Conservation (phyloP, 2,113 vertebrate genomes). For the Propithecus coquereli region DNA sequence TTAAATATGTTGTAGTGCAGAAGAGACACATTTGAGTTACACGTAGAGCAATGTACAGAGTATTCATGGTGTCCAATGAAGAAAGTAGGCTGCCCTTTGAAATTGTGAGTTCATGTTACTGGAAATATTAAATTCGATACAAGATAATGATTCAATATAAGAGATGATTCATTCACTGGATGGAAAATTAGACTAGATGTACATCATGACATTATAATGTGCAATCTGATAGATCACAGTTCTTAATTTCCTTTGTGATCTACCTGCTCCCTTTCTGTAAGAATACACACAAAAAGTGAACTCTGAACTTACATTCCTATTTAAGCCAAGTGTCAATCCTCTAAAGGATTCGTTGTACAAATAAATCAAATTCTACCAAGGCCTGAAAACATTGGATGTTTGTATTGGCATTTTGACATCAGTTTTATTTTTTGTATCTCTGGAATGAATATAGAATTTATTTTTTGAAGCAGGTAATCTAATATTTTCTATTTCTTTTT, state of each 20-base stretch:
- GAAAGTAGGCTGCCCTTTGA: neutral
- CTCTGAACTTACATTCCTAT: neutral
- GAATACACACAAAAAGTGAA: neutral
- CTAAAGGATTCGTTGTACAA: neutral
- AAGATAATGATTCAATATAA: neutral
- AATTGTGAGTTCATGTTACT: neutral
- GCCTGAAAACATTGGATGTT: neutral
- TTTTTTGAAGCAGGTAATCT: neutral
- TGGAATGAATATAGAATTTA: conserved; percentile 14
- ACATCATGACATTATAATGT: neutral
- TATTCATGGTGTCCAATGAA: neutral
- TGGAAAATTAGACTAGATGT: neutral
- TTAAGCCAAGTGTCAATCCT: neutral
- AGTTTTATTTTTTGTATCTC: conserved; percentile 6
- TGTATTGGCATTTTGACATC: neutral
- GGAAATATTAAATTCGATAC: neutral
- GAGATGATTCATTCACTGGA: neutral
- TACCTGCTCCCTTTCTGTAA: neutral
- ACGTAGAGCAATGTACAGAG: neutral
- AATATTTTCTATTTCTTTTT: conserved; percentile 44
- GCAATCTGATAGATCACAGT: neutral
- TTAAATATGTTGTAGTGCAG: neutral
- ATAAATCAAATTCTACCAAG: neutral
- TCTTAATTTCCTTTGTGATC: neutral
- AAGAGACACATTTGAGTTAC: neutral